Conservation (phyloP, 2,113 vertebrate species). For the Trachemys scripta region DNA sequence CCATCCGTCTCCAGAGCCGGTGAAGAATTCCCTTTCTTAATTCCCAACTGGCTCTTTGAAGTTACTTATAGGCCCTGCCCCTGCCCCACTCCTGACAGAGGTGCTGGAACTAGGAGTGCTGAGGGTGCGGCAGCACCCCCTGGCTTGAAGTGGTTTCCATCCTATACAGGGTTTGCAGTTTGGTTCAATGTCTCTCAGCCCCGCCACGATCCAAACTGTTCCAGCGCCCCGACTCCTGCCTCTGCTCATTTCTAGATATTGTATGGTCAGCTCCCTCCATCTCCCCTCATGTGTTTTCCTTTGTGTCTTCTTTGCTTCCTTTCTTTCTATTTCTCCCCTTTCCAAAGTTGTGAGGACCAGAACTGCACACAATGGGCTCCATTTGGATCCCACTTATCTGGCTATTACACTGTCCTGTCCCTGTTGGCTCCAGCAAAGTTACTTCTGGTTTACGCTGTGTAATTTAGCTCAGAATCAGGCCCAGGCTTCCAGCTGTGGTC, state of each 20-base stretch:
- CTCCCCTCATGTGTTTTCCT: rapidly evolving
- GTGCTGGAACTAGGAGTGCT: too few relatives aligned
- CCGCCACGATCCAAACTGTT: too few relatives aligned
- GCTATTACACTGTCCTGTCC: not conserved
- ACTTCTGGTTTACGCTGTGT: not conserved
- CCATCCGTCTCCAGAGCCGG: not conserved
- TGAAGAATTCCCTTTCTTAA: not conserved
- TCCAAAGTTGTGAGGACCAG: not conserved
- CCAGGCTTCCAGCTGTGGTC: not conserved
- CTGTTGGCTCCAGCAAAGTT: not conserved
- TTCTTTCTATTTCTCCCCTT: not conserved
- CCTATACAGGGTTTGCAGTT: too few relatives aligned
- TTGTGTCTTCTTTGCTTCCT: not conserved
- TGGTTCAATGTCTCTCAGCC: too few relatives aligned
- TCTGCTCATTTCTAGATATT: not conserved
- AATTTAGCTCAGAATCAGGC: not conserved
- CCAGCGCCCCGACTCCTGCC: not conserved
- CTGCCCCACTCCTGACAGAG: not conserved
- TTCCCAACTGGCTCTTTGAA: not conserved
- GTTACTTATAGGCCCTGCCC: rapidly evolving
- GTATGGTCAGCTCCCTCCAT: not conserved
- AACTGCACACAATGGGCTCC: not conserved
- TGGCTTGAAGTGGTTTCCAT: too few relatives aligned
- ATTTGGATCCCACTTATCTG: not conserved
- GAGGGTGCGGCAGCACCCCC: too few relatives aligned